Evolutionary conservation across 2,888 invertebrate genomes (phyloP).

Genomic region (Eretmocerus hayati): DNA sequence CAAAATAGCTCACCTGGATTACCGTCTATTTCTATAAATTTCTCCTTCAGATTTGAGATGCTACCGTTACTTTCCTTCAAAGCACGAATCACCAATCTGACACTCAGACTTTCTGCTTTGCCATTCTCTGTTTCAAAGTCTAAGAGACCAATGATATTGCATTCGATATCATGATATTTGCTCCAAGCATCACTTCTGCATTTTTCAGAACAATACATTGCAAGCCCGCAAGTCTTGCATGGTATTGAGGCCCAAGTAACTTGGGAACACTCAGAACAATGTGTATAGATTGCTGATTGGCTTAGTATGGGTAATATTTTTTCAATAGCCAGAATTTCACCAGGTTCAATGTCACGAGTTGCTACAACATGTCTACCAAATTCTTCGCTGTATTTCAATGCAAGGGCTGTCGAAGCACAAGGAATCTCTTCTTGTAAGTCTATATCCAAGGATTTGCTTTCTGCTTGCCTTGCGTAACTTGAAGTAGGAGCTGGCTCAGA

Average conservation of each 20-base stretch:
- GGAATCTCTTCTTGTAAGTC: conserved; percentile 43
- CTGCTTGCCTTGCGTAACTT: too few species aligned
- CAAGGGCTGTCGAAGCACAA: conserved; percentile 59
- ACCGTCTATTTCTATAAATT: conserved; percentile 38
- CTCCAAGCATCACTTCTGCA: conserved; percentile 60
- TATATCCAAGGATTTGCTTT: conserved; percentile 18
- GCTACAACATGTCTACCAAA: conserved; percentile 69
- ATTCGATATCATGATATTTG: conserved; percentile 72
- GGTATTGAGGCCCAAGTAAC: conserved; percentile 56
- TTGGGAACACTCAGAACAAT: conserved; percentile 65
- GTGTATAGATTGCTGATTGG: conserved; percentile 50
- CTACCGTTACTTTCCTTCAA: conserved; percentile 40
- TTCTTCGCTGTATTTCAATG: conserved; percentile 51
- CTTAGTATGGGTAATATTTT: conserved; percentile 62
- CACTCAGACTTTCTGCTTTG: conserved; percentile 60
- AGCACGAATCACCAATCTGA: conserved; percentile 55
- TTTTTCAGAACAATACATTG: conserved; percentile 59
- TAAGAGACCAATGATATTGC: conserved; percentile 59
- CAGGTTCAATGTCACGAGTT: conserved; percentile 59
- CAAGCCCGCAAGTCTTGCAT: conserved; percentile 58
- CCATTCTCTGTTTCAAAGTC: conserved; percentile 55
- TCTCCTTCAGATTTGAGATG: conserved; percentile 42
- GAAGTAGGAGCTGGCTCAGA: too few species aligned
- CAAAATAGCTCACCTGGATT: conserved; percentile 31
- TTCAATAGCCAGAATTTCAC: conserved; percentile 72